Percentiles rank a stretch among this genome's conserved stretches.
These are phyloP conservation scores for Hipparchia sbordonii DNA, from an alignment of 2,888 invertebrate species.

Conservation along the genomic window DNA sequence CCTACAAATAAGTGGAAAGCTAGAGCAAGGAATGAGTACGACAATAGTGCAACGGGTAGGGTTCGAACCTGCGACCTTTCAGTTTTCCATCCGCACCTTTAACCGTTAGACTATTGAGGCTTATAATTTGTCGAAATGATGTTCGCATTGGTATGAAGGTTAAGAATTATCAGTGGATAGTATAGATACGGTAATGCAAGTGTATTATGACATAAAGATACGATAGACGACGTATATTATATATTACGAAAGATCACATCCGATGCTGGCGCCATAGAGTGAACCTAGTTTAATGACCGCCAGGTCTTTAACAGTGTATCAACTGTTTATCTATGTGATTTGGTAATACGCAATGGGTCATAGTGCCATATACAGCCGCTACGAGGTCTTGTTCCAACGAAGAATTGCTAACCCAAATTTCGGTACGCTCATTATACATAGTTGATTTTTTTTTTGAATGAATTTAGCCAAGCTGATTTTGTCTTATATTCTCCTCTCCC, in stretches of 20 bases:
- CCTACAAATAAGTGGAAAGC: too few species aligned
- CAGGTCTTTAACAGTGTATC: slow-evolving; percentile 7
- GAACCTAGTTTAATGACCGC: slow-evolving; percentile 14
- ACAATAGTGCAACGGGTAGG: too few species aligned
- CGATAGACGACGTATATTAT: background rate
- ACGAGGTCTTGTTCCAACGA: background rate
- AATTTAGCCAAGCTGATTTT: too few species aligned
- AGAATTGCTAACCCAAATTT: background rate
- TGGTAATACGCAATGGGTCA: slow-evolving; percentile 4
- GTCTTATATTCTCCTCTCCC: too few species aligned
- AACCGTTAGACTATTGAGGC: too few species aligned
- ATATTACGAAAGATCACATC: slow-evolving; percentile 1
- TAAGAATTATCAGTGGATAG: background rate
- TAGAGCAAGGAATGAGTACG: too few species aligned
- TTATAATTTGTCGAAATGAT: too few species aligned
- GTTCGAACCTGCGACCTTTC: too few species aligned
- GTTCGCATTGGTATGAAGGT: background rate
- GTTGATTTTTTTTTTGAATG: too few species aligned
- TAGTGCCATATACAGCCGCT: background rate
- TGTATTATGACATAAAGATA: too few species aligned
- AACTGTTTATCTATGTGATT: slow-evolving; percentile 18
- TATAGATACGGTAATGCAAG: background rate
- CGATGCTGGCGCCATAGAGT: background rate
- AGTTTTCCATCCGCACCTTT: too few species aligned
- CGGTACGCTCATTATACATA: too few species aligned